Evolutionary conservation across 2,888 invertebrate species (phyloP).

Genomic region (Lithosia quadra): DNA sequence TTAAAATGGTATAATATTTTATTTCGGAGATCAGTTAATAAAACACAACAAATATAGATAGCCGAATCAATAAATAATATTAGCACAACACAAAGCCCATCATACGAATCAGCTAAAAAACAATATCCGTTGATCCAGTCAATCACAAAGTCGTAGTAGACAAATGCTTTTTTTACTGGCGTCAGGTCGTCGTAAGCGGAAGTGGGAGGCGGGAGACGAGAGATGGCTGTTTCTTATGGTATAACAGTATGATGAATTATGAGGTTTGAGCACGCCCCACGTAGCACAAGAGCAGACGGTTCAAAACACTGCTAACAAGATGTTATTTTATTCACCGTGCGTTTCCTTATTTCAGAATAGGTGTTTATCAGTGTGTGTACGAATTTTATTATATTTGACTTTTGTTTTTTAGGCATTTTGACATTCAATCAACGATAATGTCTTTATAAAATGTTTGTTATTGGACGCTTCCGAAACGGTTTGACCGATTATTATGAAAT

Average conservation of each 20-base stretch:
- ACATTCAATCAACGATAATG: not conserved
- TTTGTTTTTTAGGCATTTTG: not conserved
- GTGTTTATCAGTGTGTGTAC: constrained; percentile 2
- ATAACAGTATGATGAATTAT: constrained; percentile 17
- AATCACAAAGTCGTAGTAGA: constrained; percentile 12
- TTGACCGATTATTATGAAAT: no score
- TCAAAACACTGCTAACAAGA: constrained; percentile 7
- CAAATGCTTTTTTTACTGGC: constrained; percentile 13
- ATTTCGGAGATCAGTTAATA: not conserved
- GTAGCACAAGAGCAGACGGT: constrained; percentile 6
- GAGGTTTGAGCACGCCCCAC: constrained; percentile 7
- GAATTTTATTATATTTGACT: not conserved
- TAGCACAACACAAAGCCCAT: not conserved
- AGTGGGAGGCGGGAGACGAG: constrained; percentile 14
- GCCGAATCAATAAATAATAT: not conserved
- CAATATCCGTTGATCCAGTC: constrained; percentile 6
- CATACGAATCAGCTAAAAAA: not conserved
- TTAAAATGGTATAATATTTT: not conserved
- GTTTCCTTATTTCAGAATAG: not conserved
- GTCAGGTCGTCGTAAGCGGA: constrained; percentile 14
- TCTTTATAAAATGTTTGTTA: no score
- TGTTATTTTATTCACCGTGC: constrained; percentile 2
- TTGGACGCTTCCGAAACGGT: no score
- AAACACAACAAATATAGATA: not conserved
- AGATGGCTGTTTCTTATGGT: constrained; percentile 15